Base-by-base conservation (phyloP, 2,113 vertebrate genomes). In the Sula dactylatra region DNA sequence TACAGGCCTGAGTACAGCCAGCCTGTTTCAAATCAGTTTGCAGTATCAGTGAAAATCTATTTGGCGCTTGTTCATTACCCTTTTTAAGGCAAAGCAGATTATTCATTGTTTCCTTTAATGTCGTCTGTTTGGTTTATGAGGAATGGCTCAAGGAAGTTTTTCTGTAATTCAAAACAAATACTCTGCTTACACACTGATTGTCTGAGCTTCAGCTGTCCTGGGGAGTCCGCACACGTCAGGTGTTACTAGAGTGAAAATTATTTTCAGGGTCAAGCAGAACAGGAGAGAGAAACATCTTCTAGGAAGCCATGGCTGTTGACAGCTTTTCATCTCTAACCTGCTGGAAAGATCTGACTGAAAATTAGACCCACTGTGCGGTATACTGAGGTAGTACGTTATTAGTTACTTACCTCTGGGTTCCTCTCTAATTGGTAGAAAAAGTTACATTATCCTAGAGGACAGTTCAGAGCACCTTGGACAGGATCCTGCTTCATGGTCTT, bases 91-190 rank as follows among this genome's bases (percentile, higher is more conserved):
- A 97, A 94, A 97, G 71, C 58, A 94, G 89, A 94, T 97, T 96
- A 97, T 97, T 96, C 94, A 94, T 86, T 94, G 74, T 96, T 98
- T 97, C 89, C 90, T 97, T 97, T 96, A 91, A 92, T 94, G 82
- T 95, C 49, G 11, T 95, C 77, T 95, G 88, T 95, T 96, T 86
- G 82, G 67, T 94, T 94, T 96, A 96, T 85, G 90, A 90, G 71
- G 79, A 98, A 93, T 70, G 95, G 96, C 84, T 98, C 94, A 77
- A 86, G 90, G 90, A 97, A 94, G 82, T 94, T 96, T 97, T 97
- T 64, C 71, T 95, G 70, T 97, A 90, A 96, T 94, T 98, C 50
- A 94, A 88, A 97, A 78, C 93, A 96, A 97, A 90, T 86, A 86
- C 45, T 97, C 83, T 90, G 54, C 56, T 95, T 90, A 31, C 54